phyloP scores from a whole-genome alignment of 2,888 invertebrate species.

The Pyrochroa serraticornis region DNA sequence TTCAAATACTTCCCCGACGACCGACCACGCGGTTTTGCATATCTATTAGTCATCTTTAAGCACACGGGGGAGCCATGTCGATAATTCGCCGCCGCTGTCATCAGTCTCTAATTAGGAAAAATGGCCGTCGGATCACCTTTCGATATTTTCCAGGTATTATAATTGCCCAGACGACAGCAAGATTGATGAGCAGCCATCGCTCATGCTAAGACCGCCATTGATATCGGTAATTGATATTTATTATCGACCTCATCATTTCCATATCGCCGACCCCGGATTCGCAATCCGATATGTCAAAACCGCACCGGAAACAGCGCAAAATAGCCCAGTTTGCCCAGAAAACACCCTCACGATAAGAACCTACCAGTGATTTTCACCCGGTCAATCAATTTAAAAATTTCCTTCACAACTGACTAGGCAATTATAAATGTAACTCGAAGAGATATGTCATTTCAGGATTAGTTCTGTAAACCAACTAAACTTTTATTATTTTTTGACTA shows the following conservation, averaged over 20 bases:
- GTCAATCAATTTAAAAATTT: no score
- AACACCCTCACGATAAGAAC: neutral
- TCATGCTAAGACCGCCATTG: constrained; percentile 12
- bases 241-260: constrained; percentile 16
- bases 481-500: no score
- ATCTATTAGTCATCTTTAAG: constrained; percentile 9
- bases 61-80: constrained; percentile 1
- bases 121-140: constrained; percentile 24
- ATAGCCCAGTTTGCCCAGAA: neutral
- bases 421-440: no score
- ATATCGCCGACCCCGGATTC: neutral
- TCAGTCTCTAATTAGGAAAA: constrained; percentile 29
- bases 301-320: neutral
- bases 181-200: constrained; percentile 25
- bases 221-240: constrained; percentile 29
- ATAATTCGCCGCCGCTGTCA: neutral
- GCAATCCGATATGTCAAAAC: neutral
- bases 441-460: no score
- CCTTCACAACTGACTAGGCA: no score
- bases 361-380: neutral
- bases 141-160: constrained; percentile 24
- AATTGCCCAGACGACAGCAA: constrained; percentile 20
- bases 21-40: constrained; percentile 13
- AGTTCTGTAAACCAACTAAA: no score
- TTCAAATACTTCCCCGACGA: constrained; percentile 12